Evolutionary conservation across 2,113 vertebrate genomes (phyloP).

Genomic region (Trinectes maculatus): DNA sequence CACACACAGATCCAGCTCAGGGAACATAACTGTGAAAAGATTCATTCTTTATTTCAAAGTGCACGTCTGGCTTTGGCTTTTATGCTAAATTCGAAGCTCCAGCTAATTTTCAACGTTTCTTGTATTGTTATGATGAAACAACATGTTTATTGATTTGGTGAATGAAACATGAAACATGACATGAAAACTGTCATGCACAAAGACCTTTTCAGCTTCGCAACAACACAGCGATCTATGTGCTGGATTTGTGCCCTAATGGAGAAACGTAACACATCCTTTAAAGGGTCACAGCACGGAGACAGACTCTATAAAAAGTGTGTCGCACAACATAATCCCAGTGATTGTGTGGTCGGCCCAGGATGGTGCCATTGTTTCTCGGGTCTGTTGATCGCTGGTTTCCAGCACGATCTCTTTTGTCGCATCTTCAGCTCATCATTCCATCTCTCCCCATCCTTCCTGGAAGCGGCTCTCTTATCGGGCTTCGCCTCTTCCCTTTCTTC

Average conservation of each 20-base stretch:
- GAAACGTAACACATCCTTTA: constrained; percentile 34
- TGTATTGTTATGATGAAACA: background rate
- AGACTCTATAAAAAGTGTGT: constrained; percentile 52
- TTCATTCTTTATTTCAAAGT: background rate
- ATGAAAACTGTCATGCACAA: background rate
- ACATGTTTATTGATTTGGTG: background rate
- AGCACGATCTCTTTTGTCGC: constrained; percentile 68
- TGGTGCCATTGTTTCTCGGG: constrained; percentile 65
- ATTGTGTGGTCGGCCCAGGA: constrained; percentile 52
- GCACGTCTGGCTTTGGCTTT: background rate
- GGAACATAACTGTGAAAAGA: background rate
- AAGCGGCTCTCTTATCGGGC: constrained; percentile 59
- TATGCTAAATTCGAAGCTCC: background rate
- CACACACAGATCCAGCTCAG: background rate
- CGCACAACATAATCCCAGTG: constrained; percentile 50
- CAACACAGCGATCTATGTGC: background rate
- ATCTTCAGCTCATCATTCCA: constrained; percentile 65
- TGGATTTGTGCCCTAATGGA: constrained; percentile 32
- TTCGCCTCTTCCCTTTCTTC: constrained; percentile 56
- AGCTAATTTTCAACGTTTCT: background rate
- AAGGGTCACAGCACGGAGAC: constrained; percentile 34
- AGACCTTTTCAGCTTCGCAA: constrained; percentile 16
- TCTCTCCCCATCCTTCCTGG: constrained; percentile 45
- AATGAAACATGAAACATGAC: no score
- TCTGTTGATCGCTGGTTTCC: constrained; percentile 69